Conservation (phyloP, 2,113 vertebrate genomes). For the Scomber colias region DNA sequence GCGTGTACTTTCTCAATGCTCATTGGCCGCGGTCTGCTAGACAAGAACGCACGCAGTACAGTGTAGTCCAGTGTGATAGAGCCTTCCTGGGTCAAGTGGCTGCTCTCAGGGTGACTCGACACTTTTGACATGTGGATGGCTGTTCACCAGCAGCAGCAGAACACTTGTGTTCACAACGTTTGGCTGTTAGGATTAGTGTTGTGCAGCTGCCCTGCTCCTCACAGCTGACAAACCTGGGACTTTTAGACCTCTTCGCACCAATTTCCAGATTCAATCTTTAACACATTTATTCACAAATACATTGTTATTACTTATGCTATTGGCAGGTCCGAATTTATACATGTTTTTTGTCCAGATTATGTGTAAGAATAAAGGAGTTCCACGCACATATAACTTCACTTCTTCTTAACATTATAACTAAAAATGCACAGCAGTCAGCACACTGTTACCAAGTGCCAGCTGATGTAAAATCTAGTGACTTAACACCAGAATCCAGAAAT, state of each 20-base stretch:
- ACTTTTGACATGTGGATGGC: slow-evolving; percentile 66
- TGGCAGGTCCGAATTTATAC: neutral
- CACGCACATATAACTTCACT: too few relatives aligned
- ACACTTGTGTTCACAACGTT: slow-evolving; percentile 65
- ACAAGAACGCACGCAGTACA: neutral
- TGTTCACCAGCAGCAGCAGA: slow-evolving; percentile 34
- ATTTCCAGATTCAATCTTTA: neutral
- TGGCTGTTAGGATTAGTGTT: slow-evolving; percentile 67
- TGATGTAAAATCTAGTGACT: neutral
- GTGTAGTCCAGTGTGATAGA: slow-evolving; percentile 28
- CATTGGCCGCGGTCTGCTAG: neutral
- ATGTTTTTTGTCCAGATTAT: neutral
- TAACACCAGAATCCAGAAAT: neutral
- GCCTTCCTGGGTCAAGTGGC: slow-evolving; percentile 50
- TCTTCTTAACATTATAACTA: too few relatives aligned
- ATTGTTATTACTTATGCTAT: neutral
- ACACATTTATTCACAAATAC: neutral
- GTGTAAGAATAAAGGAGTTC: too few relatives aligned
- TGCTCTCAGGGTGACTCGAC: slow-evolving; percentile 65
- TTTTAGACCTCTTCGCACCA: slow-evolving; percentile 1
- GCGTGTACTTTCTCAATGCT: neutral
- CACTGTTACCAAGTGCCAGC: neutral
- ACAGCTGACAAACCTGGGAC: slow-evolving; percentile 59
- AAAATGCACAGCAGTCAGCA: too few relatives aligned
- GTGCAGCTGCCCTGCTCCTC: slow-evolving; percentile 73